These are phyloP conservation scores for Hemitrygon akajei DNA, from an alignment of 2,797 vertebrate species.

Conservation along the genomic window DNA sequence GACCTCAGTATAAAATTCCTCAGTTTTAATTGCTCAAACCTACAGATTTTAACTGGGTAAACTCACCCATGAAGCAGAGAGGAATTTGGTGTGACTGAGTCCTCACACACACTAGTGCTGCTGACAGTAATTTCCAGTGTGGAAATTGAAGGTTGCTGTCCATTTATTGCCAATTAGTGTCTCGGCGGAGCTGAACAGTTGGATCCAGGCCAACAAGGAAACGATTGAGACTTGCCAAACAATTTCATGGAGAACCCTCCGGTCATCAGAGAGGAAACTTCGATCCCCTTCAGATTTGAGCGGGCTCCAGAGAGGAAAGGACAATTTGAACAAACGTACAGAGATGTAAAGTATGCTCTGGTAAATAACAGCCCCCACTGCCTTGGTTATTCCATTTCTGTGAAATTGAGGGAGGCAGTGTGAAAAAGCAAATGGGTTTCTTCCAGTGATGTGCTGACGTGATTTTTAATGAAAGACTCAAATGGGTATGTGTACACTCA, in stretches of 20 bases:
- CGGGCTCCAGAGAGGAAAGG: conserved; percentile 14
- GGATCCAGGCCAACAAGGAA: neutral
- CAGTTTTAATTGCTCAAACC: neutral
- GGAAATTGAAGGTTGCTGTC: neutral
- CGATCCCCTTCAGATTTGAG: neutral
- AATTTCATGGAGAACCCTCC: neutral
- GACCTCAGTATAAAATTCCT: neutral
- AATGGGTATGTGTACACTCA: neutral
- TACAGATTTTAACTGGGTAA: neutral
- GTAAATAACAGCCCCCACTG: too few species aligned
- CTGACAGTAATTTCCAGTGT: conserved; percentile 7
- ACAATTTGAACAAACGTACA: neutral
- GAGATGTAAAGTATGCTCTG: neutral
- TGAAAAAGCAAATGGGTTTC: neutral
- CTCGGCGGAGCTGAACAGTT: neutral
- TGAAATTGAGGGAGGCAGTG: neutral
- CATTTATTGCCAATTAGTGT: conserved; percentile 16
- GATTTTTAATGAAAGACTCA: neutral
- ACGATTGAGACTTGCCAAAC: neutral
- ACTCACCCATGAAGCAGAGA: neutral
- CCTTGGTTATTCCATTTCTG: neutral
- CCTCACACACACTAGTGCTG: neutral
- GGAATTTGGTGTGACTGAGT: neutral
- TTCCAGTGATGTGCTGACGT: neutral
- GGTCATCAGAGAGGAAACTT: neutral